Evolutionary conservation across 2,888 invertebrate species (phyloP).

Genomic region (Drosophila peninsularis): DNA sequence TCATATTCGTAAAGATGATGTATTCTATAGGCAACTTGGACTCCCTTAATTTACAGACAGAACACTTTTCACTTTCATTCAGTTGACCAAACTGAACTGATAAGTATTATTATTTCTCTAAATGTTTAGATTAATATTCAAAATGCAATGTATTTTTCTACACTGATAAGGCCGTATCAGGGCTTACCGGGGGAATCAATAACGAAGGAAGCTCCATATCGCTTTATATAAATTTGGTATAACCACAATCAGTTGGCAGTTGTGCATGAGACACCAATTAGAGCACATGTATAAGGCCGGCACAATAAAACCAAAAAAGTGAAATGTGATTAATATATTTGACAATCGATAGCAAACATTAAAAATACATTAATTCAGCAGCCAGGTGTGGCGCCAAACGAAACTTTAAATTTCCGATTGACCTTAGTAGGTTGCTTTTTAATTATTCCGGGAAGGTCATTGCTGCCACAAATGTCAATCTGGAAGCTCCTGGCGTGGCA

Average conservation of each 20-base stretch:
- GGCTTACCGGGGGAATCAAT: not conserved
- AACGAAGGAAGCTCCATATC: not conserved
- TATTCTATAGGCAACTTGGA: too few relatives aligned
- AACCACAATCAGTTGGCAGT: constrained; percentile 23
- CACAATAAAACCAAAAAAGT: not conserved
- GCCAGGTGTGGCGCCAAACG: not conserved
- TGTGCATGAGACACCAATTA: constrained; percentile 10
- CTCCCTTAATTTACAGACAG: not conserved
- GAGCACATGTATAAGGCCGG: not conserved
- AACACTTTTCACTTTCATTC: not conserved
- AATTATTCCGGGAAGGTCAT: too few relatives aligned
- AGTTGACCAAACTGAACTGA: not conserved
- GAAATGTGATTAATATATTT: not conserved
- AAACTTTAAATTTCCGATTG: not conserved
- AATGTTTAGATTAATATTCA: not conserved
- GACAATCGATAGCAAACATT: constrained; percentile 24
- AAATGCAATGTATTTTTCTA: not conserved
- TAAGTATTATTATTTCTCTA: not conserved
- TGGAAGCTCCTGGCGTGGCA: too few relatives aligned
- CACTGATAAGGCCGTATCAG: constrained; percentile 33
- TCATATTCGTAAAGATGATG: too few relatives aligned
- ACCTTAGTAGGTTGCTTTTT: not conserved
- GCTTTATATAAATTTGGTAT: constrained; percentile 9
- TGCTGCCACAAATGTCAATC: too few relatives aligned
- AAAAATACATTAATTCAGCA: constrained; percentile 20